These are phyloP conservation scores for Synanthedon vespiformis DNA, from an alignment of 2,888 invertebrate genomes.

Conservation along the genomic window DNA sequence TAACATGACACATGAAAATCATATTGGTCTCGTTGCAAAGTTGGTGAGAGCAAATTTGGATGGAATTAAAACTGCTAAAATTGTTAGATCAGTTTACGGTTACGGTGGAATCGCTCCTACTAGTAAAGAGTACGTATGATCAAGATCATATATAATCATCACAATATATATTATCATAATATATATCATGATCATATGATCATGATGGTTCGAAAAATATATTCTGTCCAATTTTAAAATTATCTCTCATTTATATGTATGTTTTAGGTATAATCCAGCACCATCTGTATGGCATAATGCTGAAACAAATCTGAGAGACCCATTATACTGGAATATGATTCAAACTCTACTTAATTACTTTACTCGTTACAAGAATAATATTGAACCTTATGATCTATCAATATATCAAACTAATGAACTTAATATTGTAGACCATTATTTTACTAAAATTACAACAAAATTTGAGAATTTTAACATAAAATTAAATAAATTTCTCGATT, in stretches of 20 bases:
- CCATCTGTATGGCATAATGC: constrained; percentile 52
- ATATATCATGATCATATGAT: neutral
- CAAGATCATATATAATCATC: too few relatives aligned
- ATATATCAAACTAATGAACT: constrained; percentile 33
- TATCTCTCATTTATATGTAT: neutral
- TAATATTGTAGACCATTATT: constrained; percentile 25
- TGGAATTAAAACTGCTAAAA: constrained; percentile 35
- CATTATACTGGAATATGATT: constrained; percentile 45
- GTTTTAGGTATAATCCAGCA: constrained; percentile 48
- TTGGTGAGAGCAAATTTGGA: constrained; percentile 50
- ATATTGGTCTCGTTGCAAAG: constrained; percentile 41
- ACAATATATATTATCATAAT: too few relatives aligned
- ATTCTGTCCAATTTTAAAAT: too few relatives aligned
- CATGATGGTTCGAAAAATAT: neutral
- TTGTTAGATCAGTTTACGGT: constrained; percentile 41
- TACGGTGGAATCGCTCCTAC: constrained; percentile 22
- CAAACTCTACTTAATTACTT: constrained; percentile 39
- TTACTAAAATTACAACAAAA: constrained; percentile 37
- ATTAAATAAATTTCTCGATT: constrained; percentile 29
- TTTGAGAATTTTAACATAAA: constrained; percentile 42
- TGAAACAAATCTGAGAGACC: constrained; percentile 51
- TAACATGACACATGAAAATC: constrained; percentile 42
- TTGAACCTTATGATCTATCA: constrained; percentile 34
- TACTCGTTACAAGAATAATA: constrained; percentile 30
- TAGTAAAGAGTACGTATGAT: neutral